Base-by-base conservation (phyloP, 2,888 invertebrate species). In the Thymelicus sylvestris region DNA sequence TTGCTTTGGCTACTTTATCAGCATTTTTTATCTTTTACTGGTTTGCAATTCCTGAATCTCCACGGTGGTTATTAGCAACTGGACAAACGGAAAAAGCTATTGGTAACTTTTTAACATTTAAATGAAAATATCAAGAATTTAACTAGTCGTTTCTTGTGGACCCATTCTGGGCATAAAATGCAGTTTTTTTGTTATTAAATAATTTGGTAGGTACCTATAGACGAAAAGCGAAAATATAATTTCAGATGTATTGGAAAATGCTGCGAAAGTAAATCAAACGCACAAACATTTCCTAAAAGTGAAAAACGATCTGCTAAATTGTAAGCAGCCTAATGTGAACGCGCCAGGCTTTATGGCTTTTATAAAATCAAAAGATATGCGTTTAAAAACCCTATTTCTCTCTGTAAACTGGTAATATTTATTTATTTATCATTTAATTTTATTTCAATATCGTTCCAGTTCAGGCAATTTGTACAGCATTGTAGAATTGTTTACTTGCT, bases 41-140 rank as follows among this genome's bases (percentile, higher is more conserved):
- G 86, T 91, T 94, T 86, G 86, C 91, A 60, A 81, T 95, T 77
- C 94, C 95, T 0, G 96, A 96, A 84, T 95, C 95, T 0, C 96
- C 96, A 0, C 86, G 95, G 73, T 96, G 96, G 95, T 83, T 96
- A 41, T 77, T 95, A 68, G 95, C 95, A 10, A 93, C 92, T 19
- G 95, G 95, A 3, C 87, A 88, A 78, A 89, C 84, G 50, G 86
- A 94, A 41, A 86, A 94, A 81, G 95, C 95, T 31, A 78, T 92
- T 12, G 84, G 89, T 89, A 87, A 87, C 71, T 72, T 81, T 15
- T n/a, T 2, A 60, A 60, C 10, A 60, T 5, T 55, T 44, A 4
- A 15, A 44, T 47, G 15, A 2, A 5, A 48, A 7, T 48, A 61
- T 8, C 8, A 12, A 44, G 44, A 44, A 44, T 0, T 44, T 44